Conservation (phyloP, 2,113 vertebrate species). For the Turnix velox region DNA sequence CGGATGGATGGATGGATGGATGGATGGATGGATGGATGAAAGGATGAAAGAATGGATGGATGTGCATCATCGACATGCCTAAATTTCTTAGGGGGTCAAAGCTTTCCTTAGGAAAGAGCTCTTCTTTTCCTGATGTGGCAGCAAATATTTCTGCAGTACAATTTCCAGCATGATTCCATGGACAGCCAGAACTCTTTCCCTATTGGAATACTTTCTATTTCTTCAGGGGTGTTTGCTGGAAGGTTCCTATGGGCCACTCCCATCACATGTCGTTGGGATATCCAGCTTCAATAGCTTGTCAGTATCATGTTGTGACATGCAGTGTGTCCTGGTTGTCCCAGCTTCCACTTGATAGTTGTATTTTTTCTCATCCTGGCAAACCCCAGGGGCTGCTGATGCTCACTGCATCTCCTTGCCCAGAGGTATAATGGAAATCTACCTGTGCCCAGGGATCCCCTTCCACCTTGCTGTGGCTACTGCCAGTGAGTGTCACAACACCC, state of each 20-base stretch:
- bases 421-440: not conserved
- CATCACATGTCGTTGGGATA: too few species aligned
- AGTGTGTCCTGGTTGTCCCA: too few species aligned
- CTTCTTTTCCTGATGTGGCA: not conserved
- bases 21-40: not conserved
- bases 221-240: not conserved
- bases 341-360: too few species aligned
- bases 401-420: rapidly evolving
- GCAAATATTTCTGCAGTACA: not conserved
- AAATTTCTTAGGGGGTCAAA: not conserved
- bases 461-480: not conserved
- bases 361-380: not conserved
- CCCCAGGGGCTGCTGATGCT: rapidly evolving
- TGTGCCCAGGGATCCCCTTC: not conserved
- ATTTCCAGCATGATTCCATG: not conserved
- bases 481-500: not conserved
- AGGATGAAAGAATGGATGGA: not conserved
- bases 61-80: not conserved
- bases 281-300: not conserved
- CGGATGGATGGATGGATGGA: not conserved
- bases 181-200: not conserved
- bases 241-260: not conserved
- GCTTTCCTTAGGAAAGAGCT: not conserved
- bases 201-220: not conserved
- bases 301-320: rapidly evolving